Evolutionary conservation across 2,113 vertebrate species (phyloP).

Genomic region (Misgurnus anguillicaudatus): DNA sequence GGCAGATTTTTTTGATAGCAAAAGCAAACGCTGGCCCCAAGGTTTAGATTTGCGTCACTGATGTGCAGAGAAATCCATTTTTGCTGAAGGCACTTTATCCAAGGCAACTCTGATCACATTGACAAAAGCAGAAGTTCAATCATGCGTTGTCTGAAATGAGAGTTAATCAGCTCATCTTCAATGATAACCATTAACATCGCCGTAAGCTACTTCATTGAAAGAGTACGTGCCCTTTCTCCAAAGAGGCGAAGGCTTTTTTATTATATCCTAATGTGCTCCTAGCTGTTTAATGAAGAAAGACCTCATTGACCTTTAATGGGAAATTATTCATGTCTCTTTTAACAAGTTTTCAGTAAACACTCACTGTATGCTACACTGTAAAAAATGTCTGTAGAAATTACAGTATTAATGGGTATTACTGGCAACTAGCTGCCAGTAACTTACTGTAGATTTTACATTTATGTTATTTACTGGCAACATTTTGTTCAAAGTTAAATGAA

Average conservation of each 20-base stretch:
- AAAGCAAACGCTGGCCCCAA: background rate
- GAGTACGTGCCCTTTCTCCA: background rate
- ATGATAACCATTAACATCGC: slow-evolving; percentile 12
- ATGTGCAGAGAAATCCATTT: background rate
- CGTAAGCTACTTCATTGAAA: slow-evolving; percentile 18
- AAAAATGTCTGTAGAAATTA: too few species aligned
- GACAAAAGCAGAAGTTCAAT: slow-evolving; percentile 20
- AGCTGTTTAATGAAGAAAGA: slow-evolving; percentile 19
- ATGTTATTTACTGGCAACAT: too few species aligned
- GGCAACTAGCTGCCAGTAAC: too few species aligned
- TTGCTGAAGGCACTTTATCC: background rate
- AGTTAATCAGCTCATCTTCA: slow-evolving; percentile 35
- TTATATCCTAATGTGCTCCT: slow-evolving; percentile 39
- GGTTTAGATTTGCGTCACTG: slow-evolving; percentile 1
- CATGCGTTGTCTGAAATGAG: slow-evolving; percentile 2
- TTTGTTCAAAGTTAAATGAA: too few species aligned
- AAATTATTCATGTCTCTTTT: slow-evolving; percentile 1
- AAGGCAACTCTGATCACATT: slow-evolving; percentile 5
- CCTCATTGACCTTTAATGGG: slow-evolving; percentile 38
- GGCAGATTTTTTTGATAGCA: too few species aligned
- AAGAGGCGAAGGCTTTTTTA: background rate
- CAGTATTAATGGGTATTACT: too few species aligned
- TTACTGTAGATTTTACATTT: too few species aligned
- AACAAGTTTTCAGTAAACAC: background rate
- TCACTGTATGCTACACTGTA: background rate